Evolutionary conservation across 53 echinoderm and acorn worm species (phyloP).

Genomic region (Mesocentrotus franciscanus): DNA sequence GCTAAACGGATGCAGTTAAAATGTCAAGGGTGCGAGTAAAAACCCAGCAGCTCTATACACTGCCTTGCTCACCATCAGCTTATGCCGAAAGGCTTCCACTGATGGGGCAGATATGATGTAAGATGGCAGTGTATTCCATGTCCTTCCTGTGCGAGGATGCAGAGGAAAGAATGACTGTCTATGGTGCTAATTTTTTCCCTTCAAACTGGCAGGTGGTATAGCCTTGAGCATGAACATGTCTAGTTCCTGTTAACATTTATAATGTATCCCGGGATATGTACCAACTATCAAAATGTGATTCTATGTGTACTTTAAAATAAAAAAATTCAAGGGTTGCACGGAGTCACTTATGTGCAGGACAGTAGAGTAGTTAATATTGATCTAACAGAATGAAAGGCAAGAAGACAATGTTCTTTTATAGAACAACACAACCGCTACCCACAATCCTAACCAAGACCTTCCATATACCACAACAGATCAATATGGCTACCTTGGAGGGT

Average conservation of each 20-base stretch:
- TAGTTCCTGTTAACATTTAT: not conserved
- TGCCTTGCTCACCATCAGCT: too few species aligned
- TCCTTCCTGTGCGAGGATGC: too few species aligned
- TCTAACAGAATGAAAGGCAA: not conserved
- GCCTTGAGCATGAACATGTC: too few species aligned
- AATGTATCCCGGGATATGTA: not conserved
- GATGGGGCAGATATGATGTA: too few species aligned
- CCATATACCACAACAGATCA: not conserved
- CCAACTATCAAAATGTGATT: not conserved
- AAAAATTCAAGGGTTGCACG: not conserved
- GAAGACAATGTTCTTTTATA: not conserved
- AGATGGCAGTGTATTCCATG: too few species aligned
- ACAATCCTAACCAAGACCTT: constrained; percentile 45
- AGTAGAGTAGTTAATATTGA: not conserved
- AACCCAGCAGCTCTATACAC: too few species aligned
- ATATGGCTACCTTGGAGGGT: constrained; percentile 17
- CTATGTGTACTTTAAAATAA: not conserved
- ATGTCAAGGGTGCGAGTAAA: too few species aligned
- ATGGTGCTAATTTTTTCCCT: too few species aligned
- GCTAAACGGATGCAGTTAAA: too few species aligned
- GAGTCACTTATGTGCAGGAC: not conserved
- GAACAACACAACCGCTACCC: not conserved
- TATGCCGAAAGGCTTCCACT: too few species aligned
- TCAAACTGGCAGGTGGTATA: too few species aligned
- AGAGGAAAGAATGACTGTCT: too few species aligned